Conservation (phyloP, 2,113 vertebrate genomes). For the Barbus barbus region DNA sequence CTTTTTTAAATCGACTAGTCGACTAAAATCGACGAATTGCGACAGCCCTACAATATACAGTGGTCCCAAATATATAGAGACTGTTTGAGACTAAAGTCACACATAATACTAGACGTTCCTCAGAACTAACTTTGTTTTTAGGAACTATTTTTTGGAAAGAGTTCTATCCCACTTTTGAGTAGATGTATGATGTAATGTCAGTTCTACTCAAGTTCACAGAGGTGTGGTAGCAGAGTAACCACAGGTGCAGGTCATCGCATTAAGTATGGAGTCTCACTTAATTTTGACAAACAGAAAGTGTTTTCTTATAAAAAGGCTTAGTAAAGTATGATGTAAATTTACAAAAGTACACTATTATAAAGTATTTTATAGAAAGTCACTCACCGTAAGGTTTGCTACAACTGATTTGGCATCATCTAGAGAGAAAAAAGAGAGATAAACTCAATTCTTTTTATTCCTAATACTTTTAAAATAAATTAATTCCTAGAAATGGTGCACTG, state of each 20-base stretch:
- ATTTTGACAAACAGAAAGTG: neutral
- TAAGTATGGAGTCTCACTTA: neutral
- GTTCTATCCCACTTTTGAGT: too few species aligned
- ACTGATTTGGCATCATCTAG: slow-evolving; percentile 13
- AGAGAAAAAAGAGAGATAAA: neutral
- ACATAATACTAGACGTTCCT: neutral
- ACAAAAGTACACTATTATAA: neutral
- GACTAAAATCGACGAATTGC: too few species aligned
- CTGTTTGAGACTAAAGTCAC: neutral
- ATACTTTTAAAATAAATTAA: neutral
- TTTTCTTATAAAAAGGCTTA: neutral
- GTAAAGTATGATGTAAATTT: neutral
- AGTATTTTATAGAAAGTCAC: neutral
- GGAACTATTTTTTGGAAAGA: too few species aligned
- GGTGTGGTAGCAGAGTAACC: neutral
- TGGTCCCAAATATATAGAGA: neutral
- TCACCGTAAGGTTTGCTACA: slow-evolving; percentile 34
- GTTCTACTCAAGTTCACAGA: neutral
- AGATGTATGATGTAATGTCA: too few species aligned
- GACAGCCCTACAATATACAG: too few species aligned
- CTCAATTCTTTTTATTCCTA: neutral
- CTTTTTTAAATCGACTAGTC: too few species aligned
- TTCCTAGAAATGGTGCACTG: neutral
- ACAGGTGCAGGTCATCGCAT: neutral
- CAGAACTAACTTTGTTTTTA: neutral